These are phyloP conservation scores for Clostera curtula DNA, from an alignment of 2,888 invertebrate species.

Conservation along the genomic window DNA sequence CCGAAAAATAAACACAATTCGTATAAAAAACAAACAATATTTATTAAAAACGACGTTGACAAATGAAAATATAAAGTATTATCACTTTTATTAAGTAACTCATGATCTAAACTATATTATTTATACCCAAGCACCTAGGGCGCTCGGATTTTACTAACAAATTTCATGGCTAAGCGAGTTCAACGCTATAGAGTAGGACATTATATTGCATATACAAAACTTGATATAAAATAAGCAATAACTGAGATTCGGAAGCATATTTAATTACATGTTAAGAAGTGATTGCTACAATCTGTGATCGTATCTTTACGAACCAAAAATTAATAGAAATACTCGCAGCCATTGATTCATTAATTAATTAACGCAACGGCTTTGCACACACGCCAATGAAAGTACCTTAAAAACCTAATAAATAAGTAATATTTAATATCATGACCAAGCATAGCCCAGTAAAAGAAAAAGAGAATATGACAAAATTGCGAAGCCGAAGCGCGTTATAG, in stretches of 20 bases:
- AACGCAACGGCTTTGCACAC: no score
- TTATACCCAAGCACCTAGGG: conserved; percentile 19
- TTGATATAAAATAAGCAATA: conserved; percentile 5
- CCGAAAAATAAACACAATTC: conserved; percentile 19
- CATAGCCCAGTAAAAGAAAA: no score
- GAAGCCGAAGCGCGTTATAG: no score
- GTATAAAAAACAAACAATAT: conserved; percentile 53
- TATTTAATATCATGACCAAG: no score
- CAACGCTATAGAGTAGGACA: conserved; percentile 11
- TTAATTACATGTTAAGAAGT: no score
- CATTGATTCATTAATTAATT: no score
- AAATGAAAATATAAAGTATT: conserved; percentile 38
- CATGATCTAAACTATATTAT: conserved; percentile 34
- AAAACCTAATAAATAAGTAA: no score
- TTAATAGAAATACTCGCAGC: no score
- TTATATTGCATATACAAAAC: conserved; percentile 9
- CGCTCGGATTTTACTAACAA: conserved; percentile 17
- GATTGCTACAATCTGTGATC: no score
- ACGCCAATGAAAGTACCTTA: no score
- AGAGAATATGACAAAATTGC: no score
- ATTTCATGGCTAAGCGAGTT: conserved; percentile 33
- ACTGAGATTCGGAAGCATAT: conserved; percentile 8
- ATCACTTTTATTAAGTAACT: conserved; percentile 56
- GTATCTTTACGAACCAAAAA: no score
- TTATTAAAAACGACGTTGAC: conserved; percentile 48